Evolutionary conservation across 2,888 invertebrate genomes (phyloP), one percentile per base, ranked within the genome.

Genomic region (Xestoiulus laeticollis): DNA sequence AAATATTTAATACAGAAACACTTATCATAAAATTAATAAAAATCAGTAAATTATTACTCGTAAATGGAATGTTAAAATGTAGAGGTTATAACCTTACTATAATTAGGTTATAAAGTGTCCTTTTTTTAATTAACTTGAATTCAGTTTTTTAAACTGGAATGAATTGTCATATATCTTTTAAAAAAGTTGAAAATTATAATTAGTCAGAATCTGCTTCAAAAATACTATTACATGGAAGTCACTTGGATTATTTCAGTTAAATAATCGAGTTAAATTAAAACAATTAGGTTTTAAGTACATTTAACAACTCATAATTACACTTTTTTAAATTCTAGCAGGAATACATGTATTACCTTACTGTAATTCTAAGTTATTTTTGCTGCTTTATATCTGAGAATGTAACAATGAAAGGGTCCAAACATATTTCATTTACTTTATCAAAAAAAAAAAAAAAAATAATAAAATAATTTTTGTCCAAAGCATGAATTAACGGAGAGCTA

Each of bases 221-320:
- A 78, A 12, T 30, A 78, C 78, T 78, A 78, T 68, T 68, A 8
- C 10, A 26, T 30, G 78, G 78, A 78, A 78, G 78, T 78, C 78
- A 78, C 78, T 78, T 30, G 78, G 78, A 78, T 78, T 78, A 30
- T 78, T 78, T 78, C 19, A 16, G 68, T 26, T 30, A 78, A 78
- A 78, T 30, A 12, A 78, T 30, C 78, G 12, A 6, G 22, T 30
- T 10, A 78, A 78, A 78, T 14, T 26, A 12, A 32, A 78, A 30
- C 14, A 16, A 30, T 48, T 32, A 78, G 38, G 8, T 78, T 53
- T 48, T 78, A 78, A 78, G 78, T 78, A 78, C 78, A 30, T 14
- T 19, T 48, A 48, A 48, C 38, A 38, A 38, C 16, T 48, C 48
- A 48, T 0, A 38, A 8, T 38, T 38, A 38, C 38, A 38, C 38